Conservation (phyloP, 2,888 invertebrate genomes). For the Adelphocoris suturalis region DNA sequence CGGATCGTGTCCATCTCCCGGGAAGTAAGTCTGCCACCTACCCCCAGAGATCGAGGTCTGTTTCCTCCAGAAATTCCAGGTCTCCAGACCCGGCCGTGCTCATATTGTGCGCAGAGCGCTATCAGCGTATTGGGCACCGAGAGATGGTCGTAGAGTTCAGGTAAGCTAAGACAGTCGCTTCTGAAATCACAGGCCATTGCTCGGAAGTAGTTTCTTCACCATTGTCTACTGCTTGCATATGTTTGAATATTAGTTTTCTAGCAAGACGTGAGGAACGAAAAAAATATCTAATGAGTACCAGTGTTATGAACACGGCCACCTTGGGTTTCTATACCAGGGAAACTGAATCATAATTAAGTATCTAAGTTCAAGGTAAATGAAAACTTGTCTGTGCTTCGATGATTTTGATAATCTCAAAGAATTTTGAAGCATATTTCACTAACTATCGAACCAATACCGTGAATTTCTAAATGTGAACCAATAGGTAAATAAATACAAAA, state of each 20-base stretch:
- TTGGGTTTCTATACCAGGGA: background rate
- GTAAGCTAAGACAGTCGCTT: background rate
- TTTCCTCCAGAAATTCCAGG: slow-evolving; percentile 19
- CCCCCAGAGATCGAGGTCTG: background rate
- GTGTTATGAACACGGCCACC: background rate
- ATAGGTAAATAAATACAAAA: too few species aligned
- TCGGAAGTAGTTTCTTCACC: slow-evolving; percentile 2
- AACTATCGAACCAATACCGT: too few species aligned
- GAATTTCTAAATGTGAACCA: too few species aligned
- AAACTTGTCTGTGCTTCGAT: too few species aligned
- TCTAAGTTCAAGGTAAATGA: too few species aligned
- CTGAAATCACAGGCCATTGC: slow-evolving; percentile 17
- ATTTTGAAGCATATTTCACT: too few species aligned
- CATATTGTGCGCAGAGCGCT: slow-evolving; percentile 36
- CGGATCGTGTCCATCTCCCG: background rate
- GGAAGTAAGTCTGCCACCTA: background rate
- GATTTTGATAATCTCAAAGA: too few species aligned
- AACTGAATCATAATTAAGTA: background rate
- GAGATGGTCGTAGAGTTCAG: slow-evolving; percentile 14
- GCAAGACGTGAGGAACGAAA: background rate
- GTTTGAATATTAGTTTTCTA: slow-evolving; percentile 11
- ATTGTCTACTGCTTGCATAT: background rate
- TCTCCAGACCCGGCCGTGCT: background rate
- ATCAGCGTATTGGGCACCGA: background rate
- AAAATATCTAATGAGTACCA: background rate